Percentiles rank a stretch among this genome's conserved stretches.
phyloP scores from a whole-genome alignment of 2,797 vertebrate species.

The Lindbergichthys nudifrons region DNA sequence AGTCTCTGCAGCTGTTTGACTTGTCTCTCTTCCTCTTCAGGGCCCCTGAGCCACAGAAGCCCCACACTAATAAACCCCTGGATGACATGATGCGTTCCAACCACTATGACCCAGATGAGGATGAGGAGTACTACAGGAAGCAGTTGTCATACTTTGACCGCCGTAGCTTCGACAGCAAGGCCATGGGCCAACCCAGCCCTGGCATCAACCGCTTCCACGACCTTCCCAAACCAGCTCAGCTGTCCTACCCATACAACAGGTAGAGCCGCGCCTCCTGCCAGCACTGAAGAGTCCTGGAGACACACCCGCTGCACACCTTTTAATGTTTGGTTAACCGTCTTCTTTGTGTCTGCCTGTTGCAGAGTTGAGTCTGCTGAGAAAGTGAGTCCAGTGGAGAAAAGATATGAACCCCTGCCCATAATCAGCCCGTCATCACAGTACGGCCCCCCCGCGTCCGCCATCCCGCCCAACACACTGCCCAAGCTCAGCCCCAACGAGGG shows the following conservation, averaged over 20 bases:
- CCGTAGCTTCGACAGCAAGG: constrained; percentile 94
- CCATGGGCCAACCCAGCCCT: constrained; percentile 81
- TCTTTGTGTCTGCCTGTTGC: constrained; percentile 29
- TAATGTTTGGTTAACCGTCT: background rate
- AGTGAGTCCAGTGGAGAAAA: constrained; percentile 89
- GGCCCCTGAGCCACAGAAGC: constrained; percentile 95
- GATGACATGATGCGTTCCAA: constrained; percentile 92
- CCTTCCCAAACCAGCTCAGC: constrained; percentile 88
- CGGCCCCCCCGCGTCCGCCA: constrained; percentile 81
- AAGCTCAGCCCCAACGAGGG: constrained; percentile 90
- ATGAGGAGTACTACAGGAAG: constrained; percentile 97
- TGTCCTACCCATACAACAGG: constrained; percentile 89
- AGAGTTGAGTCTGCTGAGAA: constrained; percentile 92
- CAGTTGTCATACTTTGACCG: constrained; percentile 98
- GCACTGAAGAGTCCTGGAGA: background rate
- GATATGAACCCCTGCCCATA: constrained; percentile 88
- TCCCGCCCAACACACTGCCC: constrained; percentile 88
- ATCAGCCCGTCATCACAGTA: constrained; percentile 91
- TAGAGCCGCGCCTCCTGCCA: constrained; percentile 69
- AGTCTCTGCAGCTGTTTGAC: constrained; percentile 15
- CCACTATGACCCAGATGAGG: constrained; percentile 95
- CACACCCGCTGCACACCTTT: background rate
- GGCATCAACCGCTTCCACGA: constrained; percentile 90
- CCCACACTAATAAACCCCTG: constrained; percentile 90
- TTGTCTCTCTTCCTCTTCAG: constrained; percentile 73